phyloP scores from a whole-genome alignment of 2,797 vertebrate genomes.

The Lerista edwardsae region DNA sequence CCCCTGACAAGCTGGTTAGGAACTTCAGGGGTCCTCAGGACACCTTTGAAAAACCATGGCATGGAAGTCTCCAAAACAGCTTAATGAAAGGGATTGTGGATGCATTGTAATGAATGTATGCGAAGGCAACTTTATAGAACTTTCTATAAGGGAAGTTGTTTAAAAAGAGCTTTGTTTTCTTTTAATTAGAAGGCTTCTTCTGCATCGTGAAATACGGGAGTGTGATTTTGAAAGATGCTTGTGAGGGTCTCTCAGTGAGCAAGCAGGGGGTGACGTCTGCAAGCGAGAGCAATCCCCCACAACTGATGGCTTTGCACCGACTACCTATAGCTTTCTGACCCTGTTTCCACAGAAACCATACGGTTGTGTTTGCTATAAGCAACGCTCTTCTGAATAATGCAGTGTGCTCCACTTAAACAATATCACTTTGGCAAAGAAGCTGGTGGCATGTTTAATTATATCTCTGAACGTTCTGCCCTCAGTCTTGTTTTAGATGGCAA shows the following conservation, averaged over 20 bases:
- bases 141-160: not conserved
- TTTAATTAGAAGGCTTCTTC: conserved; percentile 18
- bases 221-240: conserved; percentile 30
- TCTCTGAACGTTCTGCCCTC: conserved; percentile 31
- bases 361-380: conserved; percentile 45
- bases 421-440: conserved; percentile 46
- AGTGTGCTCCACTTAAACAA: conserved; percentile 49
- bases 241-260: conserved; percentile 52
- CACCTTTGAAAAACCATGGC: not conserved
- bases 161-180: not conserved
- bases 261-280: conserved; percentile 40
- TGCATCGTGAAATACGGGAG: not conserved
- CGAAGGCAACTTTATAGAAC: not conserved
- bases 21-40: not conserved
- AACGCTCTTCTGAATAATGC: conserved; percentile 62
- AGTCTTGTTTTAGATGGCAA: not conserved
- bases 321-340: conserved; percentile 60
- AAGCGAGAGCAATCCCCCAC: conserved; percentile 48
- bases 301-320: conserved; percentile 2
- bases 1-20: too few species aligned
- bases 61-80: not conserved
- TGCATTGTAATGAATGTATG: not conserved
- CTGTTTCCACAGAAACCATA: conserved; percentile 70
- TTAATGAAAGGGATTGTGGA: not conserved
- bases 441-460: conserved; percentile 52